Percentiles rank a stretch among this genome's conserved stretches.
These are phyloP conservation scores for Heteractis magnifica DNA, from an alignment of 92 coral and sea anemone species.

Conservation along the genomic window DNA sequence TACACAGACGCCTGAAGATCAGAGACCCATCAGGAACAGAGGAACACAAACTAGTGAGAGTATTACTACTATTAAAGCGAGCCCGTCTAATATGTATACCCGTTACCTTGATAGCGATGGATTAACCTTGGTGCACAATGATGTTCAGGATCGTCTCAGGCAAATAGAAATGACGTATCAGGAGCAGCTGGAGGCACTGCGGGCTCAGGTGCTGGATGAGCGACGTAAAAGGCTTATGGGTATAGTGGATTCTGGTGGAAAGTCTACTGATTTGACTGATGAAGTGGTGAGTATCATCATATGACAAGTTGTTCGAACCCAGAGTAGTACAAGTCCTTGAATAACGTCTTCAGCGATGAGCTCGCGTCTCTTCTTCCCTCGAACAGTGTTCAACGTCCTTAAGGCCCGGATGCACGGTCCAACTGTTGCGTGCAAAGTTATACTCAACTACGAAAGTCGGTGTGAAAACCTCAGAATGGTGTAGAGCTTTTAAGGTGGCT, in stretches of 20 bases:
- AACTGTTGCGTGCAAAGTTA: no score
- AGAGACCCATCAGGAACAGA: conserved; percentile 2
- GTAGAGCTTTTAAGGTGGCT: no score
- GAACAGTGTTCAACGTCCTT: not conserved
- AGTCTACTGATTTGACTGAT: conserved; percentile 62
- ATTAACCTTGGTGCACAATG: conserved; percentile 63
- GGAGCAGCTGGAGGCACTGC: conserved; percentile 62
- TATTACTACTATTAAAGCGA: conserved; percentile 38
- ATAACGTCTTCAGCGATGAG: no score
- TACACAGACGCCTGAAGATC: conserved; percentile 15
- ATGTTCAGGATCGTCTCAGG: conserved; percentile 79
- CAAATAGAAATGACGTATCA: conserved; percentile 77
- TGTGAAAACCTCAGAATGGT: no score
- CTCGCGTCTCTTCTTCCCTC: not conserved
- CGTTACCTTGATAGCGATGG: conserved; percentile 87
- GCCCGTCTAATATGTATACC: conserved; percentile 52
- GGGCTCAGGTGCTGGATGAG: conserved; percentile 58
- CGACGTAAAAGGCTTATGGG: conserved; percentile 49
- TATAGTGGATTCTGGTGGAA: conserved; percentile 44
- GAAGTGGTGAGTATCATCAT: conserved; percentile 62
- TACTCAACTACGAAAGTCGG: no score
- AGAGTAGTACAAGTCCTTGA: no score
- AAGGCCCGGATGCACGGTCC: not conserved
- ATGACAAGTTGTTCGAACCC: no score
- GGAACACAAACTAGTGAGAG: conserved; percentile 34